phyloP scores from a whole-genome alignment of 2,797 vertebrate species.

The Dromococcyx pavoninus region DNA sequence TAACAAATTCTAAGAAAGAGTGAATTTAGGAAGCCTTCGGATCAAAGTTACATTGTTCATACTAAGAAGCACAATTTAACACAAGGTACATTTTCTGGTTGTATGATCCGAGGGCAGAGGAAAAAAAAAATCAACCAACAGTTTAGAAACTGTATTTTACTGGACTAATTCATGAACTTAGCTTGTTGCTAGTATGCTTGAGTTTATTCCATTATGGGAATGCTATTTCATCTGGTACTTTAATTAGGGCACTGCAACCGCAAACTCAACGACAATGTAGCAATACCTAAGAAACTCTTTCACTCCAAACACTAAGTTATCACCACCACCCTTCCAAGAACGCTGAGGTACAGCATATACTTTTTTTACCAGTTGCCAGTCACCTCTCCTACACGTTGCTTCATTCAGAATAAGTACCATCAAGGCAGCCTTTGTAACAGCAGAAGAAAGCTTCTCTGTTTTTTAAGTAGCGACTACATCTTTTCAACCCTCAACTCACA shows the following conservation, averaged over 20 bases:
- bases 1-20: neutral
- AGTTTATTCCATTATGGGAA: neutral
- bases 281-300: neutral
- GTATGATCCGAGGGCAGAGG: neutral
- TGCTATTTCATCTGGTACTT: neutral
- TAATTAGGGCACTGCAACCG: neutral
- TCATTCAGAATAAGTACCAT: neutral
- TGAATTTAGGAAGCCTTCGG: neutral
- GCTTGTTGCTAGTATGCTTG: neutral
- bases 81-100: neutral
- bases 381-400: neutral
- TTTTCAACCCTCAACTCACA: neutral
- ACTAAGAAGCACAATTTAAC: neutral
- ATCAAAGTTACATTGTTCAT: neutral
- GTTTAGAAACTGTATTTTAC: neutral
- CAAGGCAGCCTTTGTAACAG: neutral
- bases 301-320: neutral
- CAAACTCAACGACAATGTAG: neutral
- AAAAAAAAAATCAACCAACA: neutral
- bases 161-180: neutral
- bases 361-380: neutral
- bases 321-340: neutral
- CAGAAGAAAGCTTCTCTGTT: neutral
- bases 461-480: neutral
- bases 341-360: rapidly evolving